Evolutionary conservation across 2,888 invertebrate species (phyloP), one percentile per base, ranked within the genome.

Genomic region (Cheilosia impressa): DNA sequence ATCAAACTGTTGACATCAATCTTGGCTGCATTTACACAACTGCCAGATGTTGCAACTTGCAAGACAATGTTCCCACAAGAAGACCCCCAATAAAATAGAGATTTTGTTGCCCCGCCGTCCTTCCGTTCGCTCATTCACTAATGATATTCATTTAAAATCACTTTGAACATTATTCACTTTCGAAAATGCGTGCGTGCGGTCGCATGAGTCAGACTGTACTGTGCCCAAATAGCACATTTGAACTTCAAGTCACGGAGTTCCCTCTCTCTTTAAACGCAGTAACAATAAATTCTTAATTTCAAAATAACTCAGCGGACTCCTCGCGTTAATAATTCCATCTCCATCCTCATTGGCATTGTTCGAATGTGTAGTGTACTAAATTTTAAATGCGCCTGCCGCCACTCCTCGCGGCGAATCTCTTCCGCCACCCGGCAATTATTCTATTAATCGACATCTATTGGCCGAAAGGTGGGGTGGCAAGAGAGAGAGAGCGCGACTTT

Each of bases 381-480:
- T 62, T 50, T 66, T 60, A 69, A 69, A 9, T n/a, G 19, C 24
- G 41, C 41, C 53, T 50, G 53, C 72, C 27, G 15, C 47, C 73
- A 27, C 55, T 58, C 38, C 76, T 43, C 19, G 10, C 17, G 47
- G 53, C 10, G 65, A 63, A 73, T 53, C 75, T 69, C 60, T 66
- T 68, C 68, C 68, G 58, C 55, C 76, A 52, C 50, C 41, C 17
- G 52, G 41, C 85, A 77, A 85, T 85, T 85, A 85, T 85, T 85
- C 80, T 81, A 85, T 85, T 85, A 85, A 85, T 85, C 85, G 85
- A 80, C 80, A 81, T 80, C 76, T 81, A 77, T 77, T 72, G 60
- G 34, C 24, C 45, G 19, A 15, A 17, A 13, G 62, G 19, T 19
- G 24, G 57, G 63, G 47, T 10, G 19, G n/a, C 4, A 15, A 17